A percentile compares a stretch with the other conserved stretches of the same genome.
Evolutionary conservation across 1,140 invertebrate genomes (phyloP).

Genomic region (Magallana ariakensis): DNA sequence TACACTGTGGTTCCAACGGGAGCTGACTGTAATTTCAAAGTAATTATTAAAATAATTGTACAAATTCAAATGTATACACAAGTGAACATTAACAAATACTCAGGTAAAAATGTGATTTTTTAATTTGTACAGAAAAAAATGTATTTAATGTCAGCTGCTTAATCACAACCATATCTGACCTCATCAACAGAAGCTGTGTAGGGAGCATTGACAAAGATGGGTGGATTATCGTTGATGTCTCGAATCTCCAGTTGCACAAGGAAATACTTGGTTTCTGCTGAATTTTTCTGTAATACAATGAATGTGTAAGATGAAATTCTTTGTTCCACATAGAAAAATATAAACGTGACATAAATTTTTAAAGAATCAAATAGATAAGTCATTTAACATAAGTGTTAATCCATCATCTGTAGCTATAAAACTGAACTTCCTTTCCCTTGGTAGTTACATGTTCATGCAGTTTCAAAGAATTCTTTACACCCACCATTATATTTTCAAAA

Average conservation of each 20-base stretch:
- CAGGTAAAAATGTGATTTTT: neutral
- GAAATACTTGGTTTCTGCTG: conserved; percentile 21
- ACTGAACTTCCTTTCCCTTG: too few relatives aligned
- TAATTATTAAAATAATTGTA: too few relatives aligned
- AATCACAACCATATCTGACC: conserved; percentile 45
- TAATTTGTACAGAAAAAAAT: too few relatives aligned
- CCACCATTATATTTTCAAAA: too few relatives aligned
- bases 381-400: too few relatives aligned
- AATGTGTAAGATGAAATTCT: neutral
- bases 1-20: conserved; percentile 61
- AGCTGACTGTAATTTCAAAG: conserved; percentile 50
- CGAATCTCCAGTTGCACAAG: conserved; percentile 49
- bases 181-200: conserved; percentile 60
- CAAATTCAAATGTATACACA: neutral
- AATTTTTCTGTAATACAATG: conserved; percentile 6
- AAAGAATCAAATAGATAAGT: neutral
- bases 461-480: too few relatives aligned
- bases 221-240: conserved; percentile 64
- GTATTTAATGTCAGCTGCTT: too few relatives aligned
- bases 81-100: neutral
- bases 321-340: too few relatives aligned
- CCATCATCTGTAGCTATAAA: too few relatives aligned
- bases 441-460: too few relatives aligned
- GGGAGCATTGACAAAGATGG: conserved; percentile 49
- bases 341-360: neutral